Percentiles rank a stretch among this genome's conserved stretches.
These are phyloP conservation scores for Euborellia annulipes DNA, from an alignment of 1,140 invertebrate genomes.

Conservation along the genomic window DNA sequence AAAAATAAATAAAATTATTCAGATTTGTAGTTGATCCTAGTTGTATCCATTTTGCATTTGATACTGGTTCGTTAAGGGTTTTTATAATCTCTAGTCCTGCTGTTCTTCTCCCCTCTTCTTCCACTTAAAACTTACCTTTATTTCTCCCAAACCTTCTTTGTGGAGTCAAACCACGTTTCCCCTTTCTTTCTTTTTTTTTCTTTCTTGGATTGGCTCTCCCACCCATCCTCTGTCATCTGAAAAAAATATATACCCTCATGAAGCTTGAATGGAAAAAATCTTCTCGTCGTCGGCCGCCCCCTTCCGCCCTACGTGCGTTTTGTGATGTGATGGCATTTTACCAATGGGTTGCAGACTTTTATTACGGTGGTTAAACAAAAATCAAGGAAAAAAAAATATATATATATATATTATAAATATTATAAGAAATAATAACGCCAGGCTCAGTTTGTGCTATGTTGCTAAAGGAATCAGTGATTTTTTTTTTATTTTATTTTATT, in stretches of 20 bases:
- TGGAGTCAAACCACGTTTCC: neutral
- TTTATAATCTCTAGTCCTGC: conserved; percentile 18
- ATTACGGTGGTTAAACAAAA: too few species aligned
- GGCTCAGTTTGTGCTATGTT: conserved; percentile 19
- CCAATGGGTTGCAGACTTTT: conserved; percentile 11
- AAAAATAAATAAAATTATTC: neutral
- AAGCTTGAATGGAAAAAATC: conserved; percentile 2
- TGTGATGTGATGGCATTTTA: conserved; percentile 11
- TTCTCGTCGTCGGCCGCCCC: neutral
- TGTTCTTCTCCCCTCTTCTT: conserved; percentile 10
- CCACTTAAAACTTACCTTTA: too few species aligned
- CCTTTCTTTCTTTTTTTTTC: neutral
- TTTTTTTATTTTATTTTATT: conserved; percentile 8
- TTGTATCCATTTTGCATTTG: conserved; percentile 13
- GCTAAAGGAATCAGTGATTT: conserved; percentile 9
- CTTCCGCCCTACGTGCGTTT: conserved; percentile 3
- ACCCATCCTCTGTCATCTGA: neutral
- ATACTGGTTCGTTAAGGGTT: conserved; percentile 12
- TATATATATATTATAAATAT: conserved; percentile 6
- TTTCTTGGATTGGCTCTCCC: neutral
- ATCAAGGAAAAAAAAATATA: too few species aligned
- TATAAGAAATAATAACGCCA: conserved; percentile 11
- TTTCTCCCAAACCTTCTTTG: too few species aligned
- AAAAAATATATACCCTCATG: neutral
- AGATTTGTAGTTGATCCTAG: conserved; percentile 12